Evolutionary conservation across 1,140 invertebrate species (phyloP).

Genomic region (Drosophila malerkotliana): DNA sequence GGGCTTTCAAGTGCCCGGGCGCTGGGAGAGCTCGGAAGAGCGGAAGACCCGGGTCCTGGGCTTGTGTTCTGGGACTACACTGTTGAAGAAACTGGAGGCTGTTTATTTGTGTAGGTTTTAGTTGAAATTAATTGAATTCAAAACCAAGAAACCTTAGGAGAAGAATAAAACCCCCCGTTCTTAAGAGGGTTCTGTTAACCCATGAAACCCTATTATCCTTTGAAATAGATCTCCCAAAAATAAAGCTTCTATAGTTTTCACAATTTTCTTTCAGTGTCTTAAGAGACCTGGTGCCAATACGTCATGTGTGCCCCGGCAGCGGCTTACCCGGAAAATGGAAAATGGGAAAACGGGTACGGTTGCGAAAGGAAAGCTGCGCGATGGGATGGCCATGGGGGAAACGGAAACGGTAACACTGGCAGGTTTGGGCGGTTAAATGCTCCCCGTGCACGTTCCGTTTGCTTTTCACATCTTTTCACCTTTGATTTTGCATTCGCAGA

Average conservation of each 20-base stretch:
- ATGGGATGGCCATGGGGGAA: conserved; percentile 1
- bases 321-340: conserved; percentile 27
- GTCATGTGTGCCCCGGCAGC: conserved; percentile 62
- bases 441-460: conserved; percentile 62
- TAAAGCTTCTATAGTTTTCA: too few species aligned
- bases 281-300: conserved; percentile 61
- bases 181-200: too few species aligned
- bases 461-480: conserved; percentile 74
- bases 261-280: not conserved
- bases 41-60: conserved; percentile 9
- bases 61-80: not conserved
- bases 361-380: not conserved
- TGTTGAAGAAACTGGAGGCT: not conserved
- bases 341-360: not conserved
- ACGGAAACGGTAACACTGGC: not conserved
- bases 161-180: too few species aligned
- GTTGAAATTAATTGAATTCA: too few species aligned
- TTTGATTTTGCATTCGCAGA: conserved; percentile 69
- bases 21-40: conserved; percentile 45
- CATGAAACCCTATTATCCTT: too few species aligned
- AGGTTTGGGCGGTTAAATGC: conserved; percentile 33
- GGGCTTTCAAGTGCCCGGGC: conserved; percentile 74
- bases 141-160: too few species aligned
- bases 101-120: too few species aligned
- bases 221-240: too few species aligned